These are phyloP conservation scores for Lamprotornis superbus DNA, from an alignment of 2,113 vertebrate species.

Conservation along the genomic window DNA sequence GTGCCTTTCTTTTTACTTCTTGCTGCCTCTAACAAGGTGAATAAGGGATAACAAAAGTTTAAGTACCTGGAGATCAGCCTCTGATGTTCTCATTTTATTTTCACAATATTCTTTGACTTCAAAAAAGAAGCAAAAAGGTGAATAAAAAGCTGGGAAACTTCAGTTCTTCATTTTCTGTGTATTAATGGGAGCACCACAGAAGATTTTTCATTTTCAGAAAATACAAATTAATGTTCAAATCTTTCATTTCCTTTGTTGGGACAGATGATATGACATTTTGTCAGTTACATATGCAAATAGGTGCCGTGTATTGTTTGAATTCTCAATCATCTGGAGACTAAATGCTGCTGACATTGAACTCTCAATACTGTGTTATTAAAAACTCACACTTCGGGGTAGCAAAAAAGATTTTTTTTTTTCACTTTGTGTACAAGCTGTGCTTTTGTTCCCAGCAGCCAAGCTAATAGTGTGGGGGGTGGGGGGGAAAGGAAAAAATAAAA, in stretches of 20 bases:
- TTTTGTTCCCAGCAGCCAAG: conserved; percentile 9
- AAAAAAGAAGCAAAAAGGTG: not conserved
- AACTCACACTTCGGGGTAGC: not conserved
- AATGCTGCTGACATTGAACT: not conserved
- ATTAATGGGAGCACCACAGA: not conserved
- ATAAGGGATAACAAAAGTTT: not conserved
- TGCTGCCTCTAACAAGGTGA: not conserved
- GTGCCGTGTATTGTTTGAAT: not conserved
- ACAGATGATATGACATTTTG: not conserved
- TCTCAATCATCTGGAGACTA: not conserved
- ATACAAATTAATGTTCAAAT: not conserved
- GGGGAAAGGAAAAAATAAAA: not conserved
- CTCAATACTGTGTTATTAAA: not conserved
- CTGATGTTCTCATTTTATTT: conserved; percentile 30
- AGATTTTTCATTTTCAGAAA: not conserved
- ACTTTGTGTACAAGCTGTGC: not conserved
- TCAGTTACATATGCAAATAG: conserved; percentile 18
- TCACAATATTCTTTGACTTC: not conserved
- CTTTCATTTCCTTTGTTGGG: conserved; percentile 22
- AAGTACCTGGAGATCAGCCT: not conserved
- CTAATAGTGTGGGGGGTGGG: not conserved
- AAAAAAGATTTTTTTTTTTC: not conserved
- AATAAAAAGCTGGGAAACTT: not conserved
- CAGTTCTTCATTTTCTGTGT: not conserved
- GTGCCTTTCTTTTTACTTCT: not conserved